Base-by-base conservation (phyloP, 2,797 vertebrate species). In the Melanotaenia nigrans region DNA sequence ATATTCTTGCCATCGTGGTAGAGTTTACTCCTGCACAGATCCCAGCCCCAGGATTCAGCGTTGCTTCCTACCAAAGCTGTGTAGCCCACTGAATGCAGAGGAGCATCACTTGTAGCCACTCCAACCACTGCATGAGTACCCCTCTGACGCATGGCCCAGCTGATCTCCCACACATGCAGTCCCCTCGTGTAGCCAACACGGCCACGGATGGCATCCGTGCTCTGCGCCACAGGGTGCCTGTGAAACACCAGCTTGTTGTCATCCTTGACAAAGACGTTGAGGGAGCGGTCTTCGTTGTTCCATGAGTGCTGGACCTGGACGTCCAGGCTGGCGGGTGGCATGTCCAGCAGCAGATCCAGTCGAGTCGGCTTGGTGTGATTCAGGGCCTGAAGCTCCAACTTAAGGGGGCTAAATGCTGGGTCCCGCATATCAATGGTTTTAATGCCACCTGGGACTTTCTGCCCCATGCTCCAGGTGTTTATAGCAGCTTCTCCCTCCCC, bases 401-500 rank as follows among this genome's bases (percentile, higher is more conserved):
- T 98, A 78, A 98, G 74, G 0, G 97, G 97, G 71, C 96, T 92
- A 93, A 96, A 98, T 0, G 96, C 94, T 6, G 97, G 96, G 92
- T 99, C 97, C 88, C 96, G 94, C 96, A 99, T 98, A 87, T 99
- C 98, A 92, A 99, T 97, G 1, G 97, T 97, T 94, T 98, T 99
- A 76, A 99, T 97, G 66, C 98, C 98, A 65, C 97, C 98, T 1
- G 98, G 97, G 91, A 99, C 97, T 89, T 99, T 99, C 92, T 99
- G 98, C 88, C 98, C 98, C 98, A 99, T 99, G 53, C 90, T 92
- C 92, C 61, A 92, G 82, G 75, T 87, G 56, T 85, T 73, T 89
- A 65, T 1, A 66, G 55, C 61, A 74, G 90, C 72, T 87, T 45
- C 72, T 74, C 74, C 45, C 71, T 72, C 60, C 22, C 72, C 74